Evolutionary conservation across 2,113 vertebrate species (phyloP).

Genomic region (Electrona antarctica): DNA sequence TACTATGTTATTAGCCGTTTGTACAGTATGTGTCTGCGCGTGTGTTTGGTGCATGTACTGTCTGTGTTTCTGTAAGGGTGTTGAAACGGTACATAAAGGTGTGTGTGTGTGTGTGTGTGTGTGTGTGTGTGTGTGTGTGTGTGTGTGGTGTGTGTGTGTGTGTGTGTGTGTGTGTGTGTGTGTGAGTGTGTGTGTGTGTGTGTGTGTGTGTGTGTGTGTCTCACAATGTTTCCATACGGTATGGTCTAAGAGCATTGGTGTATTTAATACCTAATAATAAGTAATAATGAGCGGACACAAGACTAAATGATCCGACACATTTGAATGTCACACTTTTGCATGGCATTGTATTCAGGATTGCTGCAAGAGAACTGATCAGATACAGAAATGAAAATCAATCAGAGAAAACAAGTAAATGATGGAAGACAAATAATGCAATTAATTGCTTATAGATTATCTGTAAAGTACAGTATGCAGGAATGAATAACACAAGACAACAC

Average conservation of each 20-base stretch:
- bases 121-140: background rate
- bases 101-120: background rate
- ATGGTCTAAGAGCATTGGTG: background rate
- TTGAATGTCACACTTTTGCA: slow-evolving; percentile 7
- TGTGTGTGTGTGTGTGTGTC: slow-evolving; percentile 1
- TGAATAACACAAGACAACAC: background rate
- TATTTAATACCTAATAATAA: background rate
- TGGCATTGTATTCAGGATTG: slow-evolving; percentile 14
- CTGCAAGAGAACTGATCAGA: slow-evolving; percentile 24
- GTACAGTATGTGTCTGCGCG: too few species aligned
- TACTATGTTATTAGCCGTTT: too few species aligned
- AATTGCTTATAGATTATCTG: background rate
- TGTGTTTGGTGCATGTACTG: background rate
- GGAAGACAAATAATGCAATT: background rate
- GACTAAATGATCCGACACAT: background rate
- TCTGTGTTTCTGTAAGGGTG: background rate
- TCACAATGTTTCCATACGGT: background rate
- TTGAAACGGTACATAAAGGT: slow-evolving; percentile 5
- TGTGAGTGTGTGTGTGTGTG: slow-evolving; percentile 7
- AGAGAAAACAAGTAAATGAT: slow-evolving; percentile 26
- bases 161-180: background rate
- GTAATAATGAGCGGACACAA: background rate
- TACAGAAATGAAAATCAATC: slow-evolving; percentile 47
- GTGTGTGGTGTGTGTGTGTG: slow-evolving; percentile 16
- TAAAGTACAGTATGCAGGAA: background rate